Evolutionary conservation across 2,888 invertebrate genomes (phyloP).

Genomic region (Caenorhabditis macrosperma): DNA sequence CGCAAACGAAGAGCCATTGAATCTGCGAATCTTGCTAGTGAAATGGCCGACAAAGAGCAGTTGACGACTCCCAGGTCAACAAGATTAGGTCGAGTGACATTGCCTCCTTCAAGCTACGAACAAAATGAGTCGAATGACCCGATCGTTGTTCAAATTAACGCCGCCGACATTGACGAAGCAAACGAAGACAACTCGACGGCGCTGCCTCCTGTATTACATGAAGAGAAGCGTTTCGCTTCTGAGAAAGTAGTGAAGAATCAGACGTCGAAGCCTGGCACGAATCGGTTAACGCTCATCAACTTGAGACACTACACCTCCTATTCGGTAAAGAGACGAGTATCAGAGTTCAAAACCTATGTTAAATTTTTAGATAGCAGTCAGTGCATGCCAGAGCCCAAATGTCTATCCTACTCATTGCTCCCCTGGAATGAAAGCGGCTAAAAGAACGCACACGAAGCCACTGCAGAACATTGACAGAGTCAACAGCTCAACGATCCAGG

Average conservation of each 20-base stretch:
- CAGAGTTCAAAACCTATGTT: not conserved
- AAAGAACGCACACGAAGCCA: constrained; percentile 21
- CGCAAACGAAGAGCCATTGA: constrained; percentile 11
- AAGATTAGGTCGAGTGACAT: too few relatives aligned
- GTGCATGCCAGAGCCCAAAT: constrained; percentile 74
- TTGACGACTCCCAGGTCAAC: not conserved
- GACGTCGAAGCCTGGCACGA: constrained; percentile 42
- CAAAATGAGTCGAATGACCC: too few relatives aligned
- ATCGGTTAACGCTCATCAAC: constrained; percentile 46
- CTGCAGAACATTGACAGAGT: constrained; percentile 44
- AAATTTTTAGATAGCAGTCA: constrained; percentile 63
- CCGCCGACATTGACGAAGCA: not conserved
- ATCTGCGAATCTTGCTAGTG: constrained; percentile 3
- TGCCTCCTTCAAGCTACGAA: too few relatives aligned
- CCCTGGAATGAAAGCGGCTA: constrained; percentile 14
- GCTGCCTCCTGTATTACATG: not conserved
- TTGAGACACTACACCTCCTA: constrained; percentile 74
- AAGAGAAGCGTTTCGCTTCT: not conserved
- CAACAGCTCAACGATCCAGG: constrained; percentile 39
- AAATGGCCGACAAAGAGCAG: constrained; percentile 1
- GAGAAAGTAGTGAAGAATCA: constrained; percentile 13
- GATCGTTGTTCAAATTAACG: not conserved
- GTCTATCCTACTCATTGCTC: constrained; percentile 62
- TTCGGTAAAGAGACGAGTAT: constrained; percentile 64
- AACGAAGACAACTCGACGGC: not conserved